Base-by-base conservation (phyloP, 2,888 invertebrate genomes). In the Emmelina monodactyla region DNA sequence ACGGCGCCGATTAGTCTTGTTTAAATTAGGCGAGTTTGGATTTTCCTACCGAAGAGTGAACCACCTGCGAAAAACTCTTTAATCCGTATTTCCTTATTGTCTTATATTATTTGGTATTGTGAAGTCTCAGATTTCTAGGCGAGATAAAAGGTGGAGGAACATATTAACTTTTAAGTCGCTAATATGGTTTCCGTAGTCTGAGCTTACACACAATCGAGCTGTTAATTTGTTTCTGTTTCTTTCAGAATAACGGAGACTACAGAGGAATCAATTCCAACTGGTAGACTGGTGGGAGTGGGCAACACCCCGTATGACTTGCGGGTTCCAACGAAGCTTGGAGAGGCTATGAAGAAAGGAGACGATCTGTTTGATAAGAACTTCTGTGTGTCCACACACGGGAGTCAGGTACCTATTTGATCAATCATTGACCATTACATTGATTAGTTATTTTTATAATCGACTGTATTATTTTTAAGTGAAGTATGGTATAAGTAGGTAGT, bases 291-390 rank as follows among this genome's bases (percentile, higher is more conserved):
- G 0, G 45, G 51, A 1, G 92, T 95, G 0, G 83, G 82, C 0
- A 85, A 84, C 2, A 89, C 89, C 0, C 59, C 84, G 0, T 91
- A 87, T 61, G 94, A 96, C 67, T 70, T 96, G 13, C 84, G 88
- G 30, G 63, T 75, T 0, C 80, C 87, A 1, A 84, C 75, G 33
- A 67, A 81, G 14, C 67, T 96, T 2, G 88, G 87, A 0, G 84
- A 88, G 33, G 84, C 86, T 0, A 84, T 95, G 38, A 55, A 78
- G 34, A 70, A 83, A 39, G 78, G 86, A 11, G 82, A 84, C 0
- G 79, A 78, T 10, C 88, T 93, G 1, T 94, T 85, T 50, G 94
- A 95, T 64, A 85, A 91, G 53, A 94, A 94, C 63, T 94, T 87
- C 58, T 92, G 93, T 47, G 66, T 94, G 10, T 82, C 80, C 15